Conservation (phyloP, 2,888 invertebrate genomes). For the Labia minor region DNA sequence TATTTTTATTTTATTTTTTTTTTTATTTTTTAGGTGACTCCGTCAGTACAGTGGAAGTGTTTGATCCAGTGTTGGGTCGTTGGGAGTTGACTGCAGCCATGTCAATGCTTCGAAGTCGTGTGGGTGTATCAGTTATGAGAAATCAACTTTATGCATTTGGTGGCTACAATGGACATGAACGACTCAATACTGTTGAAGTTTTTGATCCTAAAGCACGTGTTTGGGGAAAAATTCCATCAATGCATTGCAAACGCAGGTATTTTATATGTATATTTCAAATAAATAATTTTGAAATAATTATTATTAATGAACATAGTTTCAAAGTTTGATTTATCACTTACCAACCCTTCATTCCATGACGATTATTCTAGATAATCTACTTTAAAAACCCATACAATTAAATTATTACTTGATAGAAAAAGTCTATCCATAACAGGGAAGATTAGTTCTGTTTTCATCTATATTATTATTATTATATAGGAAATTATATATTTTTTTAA, state of each 20-base stretch:
- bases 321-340: too few species aligned
- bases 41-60: constrained; percentile 72
- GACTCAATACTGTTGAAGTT: constrained; percentile 73
- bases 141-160: constrained; percentile 65
- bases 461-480: too few species aligned
- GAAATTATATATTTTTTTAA: too few species aligned
- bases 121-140: constrained; percentile 73
- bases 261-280: constrained; percentile 14
- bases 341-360: too few species aligned
- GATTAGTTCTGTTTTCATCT: too few species aligned
- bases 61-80: constrained; percentile 54
- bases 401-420: too few species aligned
- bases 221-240: constrained; percentile 67
- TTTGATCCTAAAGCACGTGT: constrained; percentile 60
- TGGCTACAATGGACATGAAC: constrained; percentile 74
- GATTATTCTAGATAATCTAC: too few species aligned
- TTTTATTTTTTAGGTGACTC: constrained; percentile 50
- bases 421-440: too few species aligned
- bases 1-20: background rate
- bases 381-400: too few species aligned
- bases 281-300: too few species aligned
- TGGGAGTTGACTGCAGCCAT: constrained; percentile 73
- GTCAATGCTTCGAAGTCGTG: constrained; percentile 70
- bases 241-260: constrained; percentile 70
- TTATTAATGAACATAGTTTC: too few species aligned